Evolutionary conservation across 2,797 vertebrate genomes (phyloP).

Genomic region (Prunella strophiata): DNA sequence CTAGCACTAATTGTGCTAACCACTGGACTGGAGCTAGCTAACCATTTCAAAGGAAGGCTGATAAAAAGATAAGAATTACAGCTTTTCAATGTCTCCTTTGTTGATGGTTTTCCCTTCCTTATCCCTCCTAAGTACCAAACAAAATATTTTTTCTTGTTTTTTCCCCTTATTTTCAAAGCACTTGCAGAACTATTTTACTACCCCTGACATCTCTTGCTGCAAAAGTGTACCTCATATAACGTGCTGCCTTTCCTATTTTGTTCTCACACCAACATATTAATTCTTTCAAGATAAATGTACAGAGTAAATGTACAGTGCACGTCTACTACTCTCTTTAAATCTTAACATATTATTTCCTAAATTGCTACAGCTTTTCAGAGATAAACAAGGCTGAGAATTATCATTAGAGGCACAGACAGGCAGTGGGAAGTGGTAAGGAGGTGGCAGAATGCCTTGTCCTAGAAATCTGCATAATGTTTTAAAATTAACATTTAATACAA

Average conservation of each 20-base stretch:
- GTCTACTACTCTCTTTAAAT: background rate
- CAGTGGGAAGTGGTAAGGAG: conserved; percentile 47
- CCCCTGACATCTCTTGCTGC: background rate
- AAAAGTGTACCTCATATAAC: background rate
- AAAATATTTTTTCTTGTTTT: background rate
- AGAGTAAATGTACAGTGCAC: background rate
- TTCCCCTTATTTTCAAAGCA: background rate
- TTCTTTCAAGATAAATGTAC: background rate
- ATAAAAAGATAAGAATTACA: conserved; percentile 43
- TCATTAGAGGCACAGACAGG: conserved; percentile 49
- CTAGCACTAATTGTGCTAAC: conserved; percentile 22
- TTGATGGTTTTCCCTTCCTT: background rate
- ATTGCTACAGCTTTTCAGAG: background rate
- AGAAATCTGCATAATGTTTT: conserved; percentile 26
- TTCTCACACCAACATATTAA: background rate
- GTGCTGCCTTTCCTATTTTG: background rate
- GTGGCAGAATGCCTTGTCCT: conserved; percentile 55
- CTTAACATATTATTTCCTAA: conserved; percentile 11
- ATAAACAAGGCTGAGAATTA: conserved; percentile 38
- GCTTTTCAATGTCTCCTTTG: background rate
- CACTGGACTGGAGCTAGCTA: conserved; percentile 30
- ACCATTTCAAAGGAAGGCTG: conserved; percentile 31
- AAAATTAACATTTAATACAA: conserved; percentile 44
- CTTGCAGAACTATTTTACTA: background rate
- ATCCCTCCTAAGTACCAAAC: background rate